Evolutionary conservation across 2,797 vertebrate species (phyloP), one percentile per base, ranked within the genome.

Genomic region (Eurystomus glaucurus): DNA sequence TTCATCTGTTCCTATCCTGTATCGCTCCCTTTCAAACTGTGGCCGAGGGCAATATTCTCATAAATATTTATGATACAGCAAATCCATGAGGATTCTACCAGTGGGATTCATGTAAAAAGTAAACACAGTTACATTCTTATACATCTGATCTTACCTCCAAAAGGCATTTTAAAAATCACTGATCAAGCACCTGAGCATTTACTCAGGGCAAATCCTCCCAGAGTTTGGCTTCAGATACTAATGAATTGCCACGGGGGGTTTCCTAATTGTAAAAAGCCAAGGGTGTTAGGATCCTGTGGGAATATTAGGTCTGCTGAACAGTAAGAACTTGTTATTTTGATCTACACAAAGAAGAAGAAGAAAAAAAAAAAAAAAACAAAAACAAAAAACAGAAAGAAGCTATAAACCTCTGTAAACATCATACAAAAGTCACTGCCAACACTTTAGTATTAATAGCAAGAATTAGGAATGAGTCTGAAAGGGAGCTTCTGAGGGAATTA

Each of bases 1-100:
- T 94, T 88, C 83, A 90, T 87, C 81, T 87, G 81, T 75, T 66
- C 89, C 88, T 86, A 76, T 70, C 80, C 46, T 80, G 68, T 29
- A 35, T 18, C 57, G 21, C 57, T 90, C 45, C 50, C 82, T 93
- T 88, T 86, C 69, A 88, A 71, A 57, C 13, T 50, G 23, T 31
- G 88, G 88, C 85, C 23, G 8, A 92, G 76, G 76, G 72, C 83
- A 84, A 93, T 71, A 90, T 81, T 88, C 55, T 75, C 50, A 90
- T 92, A 70, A 91, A 91, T 92, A 91, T 68, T 41, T 93, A 90
- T 82, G 81, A 94, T 95, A 76, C 64, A 92, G 92, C 41, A 96
- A 95, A 96, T 83, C 82, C 82, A 88, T 37, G 77, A 78, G 83
- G 83, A 95, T 77, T 94, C 80, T 61, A 81, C 33, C 41, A 81